phyloP scores from a whole-genome alignment of 2,797 vertebrate genomes.

The Iguana delicatissima region DNA sequence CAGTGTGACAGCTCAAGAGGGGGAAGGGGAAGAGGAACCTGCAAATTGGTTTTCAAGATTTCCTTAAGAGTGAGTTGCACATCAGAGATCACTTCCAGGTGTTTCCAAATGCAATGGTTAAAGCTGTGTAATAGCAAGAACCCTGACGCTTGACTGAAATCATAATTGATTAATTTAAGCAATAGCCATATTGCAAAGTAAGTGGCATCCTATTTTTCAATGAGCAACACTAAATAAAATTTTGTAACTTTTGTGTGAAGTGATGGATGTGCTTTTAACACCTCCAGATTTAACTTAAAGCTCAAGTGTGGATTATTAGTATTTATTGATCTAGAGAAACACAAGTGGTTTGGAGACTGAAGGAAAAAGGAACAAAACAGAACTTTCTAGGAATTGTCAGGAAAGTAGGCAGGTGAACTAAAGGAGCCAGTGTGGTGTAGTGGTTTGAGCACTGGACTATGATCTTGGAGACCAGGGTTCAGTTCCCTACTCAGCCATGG shows the following conservation, averaged over 20 bases:
- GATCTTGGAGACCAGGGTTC: too few relatives aligned
- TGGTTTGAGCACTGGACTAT: too few relatives aligned
- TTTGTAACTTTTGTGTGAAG: not conserved
- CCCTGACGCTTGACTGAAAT: not conserved
- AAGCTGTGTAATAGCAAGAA: not conserved
- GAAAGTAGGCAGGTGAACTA: not conserved
- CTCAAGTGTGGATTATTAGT: not conserved
- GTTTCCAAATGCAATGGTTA: constrained; percentile 56
- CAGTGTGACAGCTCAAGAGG: constrained; percentile 50
- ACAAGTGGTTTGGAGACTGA: not conserved
- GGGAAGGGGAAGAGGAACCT: constrained; percentile 33
- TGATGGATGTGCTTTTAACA: not conserved
- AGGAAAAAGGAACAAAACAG: not conserved
- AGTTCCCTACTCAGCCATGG: too few relatives aligned
- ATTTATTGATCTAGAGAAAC: not conserved
- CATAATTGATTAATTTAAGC: not conserved
- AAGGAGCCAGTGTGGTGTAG: not conserved
- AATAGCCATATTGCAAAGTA: not conserved
- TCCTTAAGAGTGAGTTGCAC: constrained; percentile 50
- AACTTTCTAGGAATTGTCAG: not conserved
- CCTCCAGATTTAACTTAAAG: fast-evolving
- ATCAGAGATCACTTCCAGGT: constrained; percentile 39
- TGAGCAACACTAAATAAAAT: not conserved
- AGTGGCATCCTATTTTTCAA: not conserved
- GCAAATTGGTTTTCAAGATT: constrained; percentile 65